Evolutionary conservation across 2,113 vertebrate genomes (phyloP).

Genomic region (Xiphophorus hellerii): DNA sequence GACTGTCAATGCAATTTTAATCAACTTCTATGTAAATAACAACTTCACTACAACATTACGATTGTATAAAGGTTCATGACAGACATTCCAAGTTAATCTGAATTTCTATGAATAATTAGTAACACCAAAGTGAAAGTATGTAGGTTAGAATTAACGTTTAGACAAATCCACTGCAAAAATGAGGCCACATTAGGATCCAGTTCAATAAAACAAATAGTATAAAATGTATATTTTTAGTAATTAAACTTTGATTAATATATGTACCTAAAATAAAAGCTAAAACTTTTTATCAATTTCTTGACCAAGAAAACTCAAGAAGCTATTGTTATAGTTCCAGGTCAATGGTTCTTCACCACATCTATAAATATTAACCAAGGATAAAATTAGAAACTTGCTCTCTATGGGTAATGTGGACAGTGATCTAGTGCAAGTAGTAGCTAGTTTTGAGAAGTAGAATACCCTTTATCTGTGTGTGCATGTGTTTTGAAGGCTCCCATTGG

Average conservation of each 20-base stretch:
- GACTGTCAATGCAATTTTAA: too few relatives aligned
- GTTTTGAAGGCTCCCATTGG: conserved; percentile 58
- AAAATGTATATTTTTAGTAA: background rate
- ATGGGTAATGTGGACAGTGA: conserved; percentile 16
- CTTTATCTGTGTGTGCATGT: conserved; percentile 36
- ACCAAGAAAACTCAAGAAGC: background rate
- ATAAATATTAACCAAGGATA: conserved; percentile 73
- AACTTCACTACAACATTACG: background rate
- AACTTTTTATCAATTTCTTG: background rate
- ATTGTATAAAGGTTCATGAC: background rate
- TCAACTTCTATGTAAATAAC: background rate
- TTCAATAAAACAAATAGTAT: background rate
- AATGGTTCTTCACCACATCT: conserved; percentile 48
- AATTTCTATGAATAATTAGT: background rate
- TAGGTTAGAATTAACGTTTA: background rate
- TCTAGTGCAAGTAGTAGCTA: conserved; percentile 41
- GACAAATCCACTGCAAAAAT: background rate
- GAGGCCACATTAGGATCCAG: background rate
- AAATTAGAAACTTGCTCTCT: conserved; percentile 63
- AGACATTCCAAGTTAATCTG: background rate
- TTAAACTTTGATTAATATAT: background rate
- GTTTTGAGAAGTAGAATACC: conserved; percentile 37
- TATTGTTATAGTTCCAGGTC: conserved; percentile 34
- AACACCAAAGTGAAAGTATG: background rate
- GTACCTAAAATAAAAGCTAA: background rate